These are phyloP conservation scores for Sarcophaga subvicina DNA, from an alignment of 2,888 invertebrate species.

Conservation along the genomic window DNA sequence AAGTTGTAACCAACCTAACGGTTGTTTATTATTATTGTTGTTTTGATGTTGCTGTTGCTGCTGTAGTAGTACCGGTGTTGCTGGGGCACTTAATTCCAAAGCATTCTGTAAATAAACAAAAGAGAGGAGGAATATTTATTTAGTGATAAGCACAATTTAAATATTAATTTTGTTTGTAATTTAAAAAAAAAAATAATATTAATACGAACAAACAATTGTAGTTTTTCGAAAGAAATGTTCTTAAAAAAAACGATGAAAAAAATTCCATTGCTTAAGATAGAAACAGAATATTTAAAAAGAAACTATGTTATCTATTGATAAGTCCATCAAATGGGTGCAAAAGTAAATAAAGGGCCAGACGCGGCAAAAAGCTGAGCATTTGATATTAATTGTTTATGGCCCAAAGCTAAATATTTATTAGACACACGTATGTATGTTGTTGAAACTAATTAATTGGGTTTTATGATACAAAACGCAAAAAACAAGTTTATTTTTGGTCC, in stretches of 20 bases:
- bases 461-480: too few relatives aligned
- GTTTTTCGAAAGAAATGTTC: neutral
- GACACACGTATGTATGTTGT: too few relatives aligned
- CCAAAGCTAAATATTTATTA: too few relatives aligned
- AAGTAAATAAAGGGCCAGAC: too few relatives aligned
- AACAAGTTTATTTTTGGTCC: too few relatives aligned
- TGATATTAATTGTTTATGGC: too few relatives aligned
- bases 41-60: conserved; percentile 83
- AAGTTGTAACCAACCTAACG: conserved; percentile 91
- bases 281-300: too few relatives aligned
- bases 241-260: neutral
- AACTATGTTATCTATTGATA: too few relatives aligned
- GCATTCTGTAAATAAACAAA: conserved; percentile 89
- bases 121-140: conserved; percentile 44
- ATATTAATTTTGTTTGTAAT: conserved; percentile 4
- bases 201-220: neutral
- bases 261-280: neutral
- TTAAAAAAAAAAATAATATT: neutral
- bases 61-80: conserved; percentile 92
- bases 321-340: too few relatives aligned
- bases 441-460: too few relatives aligned
- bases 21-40: conserved; percentile 71
- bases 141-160: conserved; percentile 39
- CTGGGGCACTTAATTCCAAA: conserved; percentile 94
- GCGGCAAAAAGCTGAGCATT: too few relatives aligned